Conservation (phyloP, 2,113 vertebrate genomes). For the Gopherus flavomarginatus region DNA sequence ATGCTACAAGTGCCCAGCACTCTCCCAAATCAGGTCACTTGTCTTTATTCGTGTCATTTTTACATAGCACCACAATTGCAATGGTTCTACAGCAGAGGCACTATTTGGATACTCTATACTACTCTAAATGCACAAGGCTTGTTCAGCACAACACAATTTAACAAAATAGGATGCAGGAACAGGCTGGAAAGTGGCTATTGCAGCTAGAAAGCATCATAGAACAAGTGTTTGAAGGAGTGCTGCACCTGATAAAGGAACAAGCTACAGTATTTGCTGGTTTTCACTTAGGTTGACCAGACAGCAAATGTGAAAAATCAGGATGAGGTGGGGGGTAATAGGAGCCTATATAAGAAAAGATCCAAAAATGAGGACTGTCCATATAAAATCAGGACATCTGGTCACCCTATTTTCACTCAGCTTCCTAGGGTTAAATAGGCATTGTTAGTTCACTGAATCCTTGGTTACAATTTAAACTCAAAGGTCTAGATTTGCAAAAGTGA, state of each 20-base stretch:
- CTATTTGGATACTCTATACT: not conserved
- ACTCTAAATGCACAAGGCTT: not conserved
- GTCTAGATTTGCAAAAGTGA: not conserved
- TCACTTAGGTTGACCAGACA: not conserved
- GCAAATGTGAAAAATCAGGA: too few relatives aligned
- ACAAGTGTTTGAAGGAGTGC: not conserved
- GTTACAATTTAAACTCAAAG: not conserved
- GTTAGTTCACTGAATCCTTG: not conserved
- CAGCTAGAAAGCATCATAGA: not conserved
- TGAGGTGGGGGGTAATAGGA: too few relatives aligned
- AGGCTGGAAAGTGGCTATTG: not conserved
- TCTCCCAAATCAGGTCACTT: not conserved
- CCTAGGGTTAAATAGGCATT: not conserved
- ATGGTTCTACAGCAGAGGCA: not conserved
- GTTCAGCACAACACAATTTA: slow-evolving; percentile 24
- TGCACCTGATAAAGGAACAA: not conserved
- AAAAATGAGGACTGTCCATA: too few relatives aligned
- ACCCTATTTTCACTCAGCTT: not conserved
- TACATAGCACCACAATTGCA: not conserved
- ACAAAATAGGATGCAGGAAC: not conserved
- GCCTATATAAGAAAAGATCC: too few relatives aligned
- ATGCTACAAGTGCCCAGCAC: not conserved
- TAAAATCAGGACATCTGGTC: too few relatives aligned
- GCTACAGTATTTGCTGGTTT: not conserved
- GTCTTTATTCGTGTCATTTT: not conserved